These are phyloP conservation scores for Protobothrops mucrosquamatus DNA, from an alignment of 2,113 vertebrate species.

Conservation along the genomic window DNA sequence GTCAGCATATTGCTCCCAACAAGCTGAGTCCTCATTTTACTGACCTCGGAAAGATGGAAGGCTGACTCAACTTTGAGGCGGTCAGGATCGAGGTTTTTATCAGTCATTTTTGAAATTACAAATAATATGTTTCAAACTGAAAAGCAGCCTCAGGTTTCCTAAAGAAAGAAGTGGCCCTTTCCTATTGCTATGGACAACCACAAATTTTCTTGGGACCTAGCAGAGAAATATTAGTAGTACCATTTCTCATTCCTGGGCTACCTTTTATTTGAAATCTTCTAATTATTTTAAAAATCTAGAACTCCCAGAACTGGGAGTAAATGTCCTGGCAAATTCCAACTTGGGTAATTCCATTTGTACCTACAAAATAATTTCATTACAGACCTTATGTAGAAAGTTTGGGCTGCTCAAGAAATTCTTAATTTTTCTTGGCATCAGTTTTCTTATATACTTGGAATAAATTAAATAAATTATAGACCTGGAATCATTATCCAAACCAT, in stretches of 20 bases:
- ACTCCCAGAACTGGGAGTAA: conserved; percentile 5
- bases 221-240: neutral
- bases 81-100: neutral
- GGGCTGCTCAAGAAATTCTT: neutral
- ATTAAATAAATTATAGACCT: neutral
- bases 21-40: no score
- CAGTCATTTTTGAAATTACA: neutral
- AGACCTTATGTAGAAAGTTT: conserved; percentile 16
- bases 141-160: neutral
- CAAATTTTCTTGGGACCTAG: neutral
- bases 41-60: no score
- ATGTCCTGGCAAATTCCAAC: conserved; percentile 1
- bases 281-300: conserved; percentile 14
- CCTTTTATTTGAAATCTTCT: neutral
- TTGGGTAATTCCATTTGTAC: conserved; percentile 22
- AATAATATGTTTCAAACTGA: neutral
- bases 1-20: no score
- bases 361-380: conserved; percentile 3
- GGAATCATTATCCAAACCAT: neutral
- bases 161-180: neutral
- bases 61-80: no score
- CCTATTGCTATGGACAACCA: neutral
- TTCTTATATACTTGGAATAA: neutral
- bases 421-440: neutral
- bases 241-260: neutral